These are phyloP conservation scores for Climacteris rufus DNA, from an alignment of 2,113 vertebrate genomes.

Conservation along the genomic window DNA sequence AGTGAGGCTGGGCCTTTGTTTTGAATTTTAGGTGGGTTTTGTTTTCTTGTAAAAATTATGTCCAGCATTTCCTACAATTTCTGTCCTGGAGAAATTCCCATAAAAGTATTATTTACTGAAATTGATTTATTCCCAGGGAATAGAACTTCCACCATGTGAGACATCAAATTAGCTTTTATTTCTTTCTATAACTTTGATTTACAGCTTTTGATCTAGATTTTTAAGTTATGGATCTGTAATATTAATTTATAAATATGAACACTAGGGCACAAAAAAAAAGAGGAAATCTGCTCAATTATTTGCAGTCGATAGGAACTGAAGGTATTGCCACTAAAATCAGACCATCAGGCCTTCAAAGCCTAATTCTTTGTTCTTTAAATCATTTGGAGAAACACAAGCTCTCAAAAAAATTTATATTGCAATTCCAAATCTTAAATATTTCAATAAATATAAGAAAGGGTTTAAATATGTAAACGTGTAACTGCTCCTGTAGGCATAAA, in stretches of 20 bases:
- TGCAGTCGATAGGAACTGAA: neutral
- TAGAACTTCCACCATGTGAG: neutral
- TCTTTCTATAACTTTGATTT: neutral
- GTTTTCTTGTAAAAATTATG: neutral
- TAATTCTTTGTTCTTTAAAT: neutral
- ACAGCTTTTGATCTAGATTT: neutral
- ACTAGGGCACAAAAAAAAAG: neutral
- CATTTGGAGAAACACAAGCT: neutral
- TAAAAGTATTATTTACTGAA: neutral
- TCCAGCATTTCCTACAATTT: neutral
- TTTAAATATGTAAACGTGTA: neutral
- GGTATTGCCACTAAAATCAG: neutral
- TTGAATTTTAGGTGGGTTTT: neutral
- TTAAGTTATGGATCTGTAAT: neutral
- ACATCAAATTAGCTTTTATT: neutral
- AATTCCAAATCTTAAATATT: neutral
- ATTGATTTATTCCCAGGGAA: neutral
- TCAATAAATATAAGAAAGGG: neutral
- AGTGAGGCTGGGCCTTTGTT: neutral
- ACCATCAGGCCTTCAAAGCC: neutral
- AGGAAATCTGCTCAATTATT: neutral
- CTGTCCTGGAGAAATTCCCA: neutral
- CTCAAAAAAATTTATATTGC: neutral
- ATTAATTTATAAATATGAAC: neutral
- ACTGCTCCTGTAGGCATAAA: neutral